Base-by-base conservation (phyloP, 92 coral and sea anemone species). In the Porites divaricata region DNA sequence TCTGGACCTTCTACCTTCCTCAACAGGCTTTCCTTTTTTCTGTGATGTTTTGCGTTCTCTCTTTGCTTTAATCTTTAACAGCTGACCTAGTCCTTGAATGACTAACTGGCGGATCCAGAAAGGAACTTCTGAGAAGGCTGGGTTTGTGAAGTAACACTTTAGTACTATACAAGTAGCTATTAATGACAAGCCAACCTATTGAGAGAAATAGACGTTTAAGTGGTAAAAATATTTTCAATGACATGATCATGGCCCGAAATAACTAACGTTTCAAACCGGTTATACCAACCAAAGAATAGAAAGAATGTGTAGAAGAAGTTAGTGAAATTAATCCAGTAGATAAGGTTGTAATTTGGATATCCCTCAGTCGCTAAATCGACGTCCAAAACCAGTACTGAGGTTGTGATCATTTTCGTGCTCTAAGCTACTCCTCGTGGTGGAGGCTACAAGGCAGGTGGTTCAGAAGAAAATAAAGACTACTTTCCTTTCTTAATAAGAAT, bases 161-260 rank as follows among this genome's bases (percentile, higher is more conserved):
- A 95, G 77, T 17, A 93, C 98, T 10, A 93, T n/a, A 56, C 93
- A 90, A 54, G 98, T 93, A 23, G 97, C 98, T 7, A 95, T 85
- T 63, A 95, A 80, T 16, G 98, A 96, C 6, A 95, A 75, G 41
- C 98, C 97, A 66, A 95, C 97, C 98, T 95, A 67, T 8, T 5
- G 8, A 11, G n/a, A 45, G 25, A 72, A 71, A 10, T 8, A 41
- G 20, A 56, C 11, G 1, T 26, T 7, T 8, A 15, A 1, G 49
- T 17, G n/a, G 25, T 6, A 67, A n/a, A 17, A 3, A 15, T 5
- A 48, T 1, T 15, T 6, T 48, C 58, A 9, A 28, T 22, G 28
- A 9, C 20, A 8, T 24, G 12, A 72, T 25, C 28, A 12, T 22
- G 17, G n/a, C 13, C 1, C 72, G 19, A 16, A 45, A 80, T 19